Conservation (phyloP, 2,797 vertebrate genomes). For the Cynopterus sphinx region DNA sequence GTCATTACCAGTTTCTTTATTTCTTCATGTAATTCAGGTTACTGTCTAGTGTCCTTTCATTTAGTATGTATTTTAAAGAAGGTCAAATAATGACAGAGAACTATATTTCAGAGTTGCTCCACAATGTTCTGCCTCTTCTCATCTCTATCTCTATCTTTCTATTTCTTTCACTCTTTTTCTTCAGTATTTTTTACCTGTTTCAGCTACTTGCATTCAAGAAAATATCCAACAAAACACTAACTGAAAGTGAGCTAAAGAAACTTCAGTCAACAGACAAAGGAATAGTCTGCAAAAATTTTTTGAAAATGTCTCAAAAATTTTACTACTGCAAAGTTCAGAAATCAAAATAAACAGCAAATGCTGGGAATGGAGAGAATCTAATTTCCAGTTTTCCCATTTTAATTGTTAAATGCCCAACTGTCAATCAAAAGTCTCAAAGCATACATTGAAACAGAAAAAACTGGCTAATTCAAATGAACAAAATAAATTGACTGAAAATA, state of each 20-base stretch:
- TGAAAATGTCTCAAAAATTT: too few species aligned
- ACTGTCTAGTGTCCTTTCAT: neutral
- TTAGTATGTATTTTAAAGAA: neutral
- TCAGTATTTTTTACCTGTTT: neutral
- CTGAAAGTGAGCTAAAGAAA: neutral
- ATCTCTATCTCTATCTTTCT: neutral
- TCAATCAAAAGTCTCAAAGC: too few species aligned
- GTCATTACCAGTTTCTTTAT: neutral
- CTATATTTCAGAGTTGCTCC: neutral
- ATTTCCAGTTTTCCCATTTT: too few species aligned
- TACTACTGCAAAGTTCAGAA: too few species aligned
- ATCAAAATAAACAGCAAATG: too few species aligned
- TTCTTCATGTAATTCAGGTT: neutral
- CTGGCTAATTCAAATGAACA: too few species aligned
- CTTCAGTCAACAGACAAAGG: neutral
- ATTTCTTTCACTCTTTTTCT: neutral
- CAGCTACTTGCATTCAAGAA: neutral
- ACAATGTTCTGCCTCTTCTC: neutral
- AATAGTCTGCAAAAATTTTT: neutral
- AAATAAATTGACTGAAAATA: too few species aligned
- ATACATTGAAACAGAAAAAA: too few species aligned
- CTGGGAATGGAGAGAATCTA: too few species aligned
- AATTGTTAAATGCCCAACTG: too few species aligned
- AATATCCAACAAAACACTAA: neutral
- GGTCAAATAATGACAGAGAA: neutral